These are phyloP conservation scores for Aurelia aurita complex sp. Pacific DNA, from an alignment of 30 jellyfish, hydroid and myxozoan species.

Conservation along the genomic window DNA sequence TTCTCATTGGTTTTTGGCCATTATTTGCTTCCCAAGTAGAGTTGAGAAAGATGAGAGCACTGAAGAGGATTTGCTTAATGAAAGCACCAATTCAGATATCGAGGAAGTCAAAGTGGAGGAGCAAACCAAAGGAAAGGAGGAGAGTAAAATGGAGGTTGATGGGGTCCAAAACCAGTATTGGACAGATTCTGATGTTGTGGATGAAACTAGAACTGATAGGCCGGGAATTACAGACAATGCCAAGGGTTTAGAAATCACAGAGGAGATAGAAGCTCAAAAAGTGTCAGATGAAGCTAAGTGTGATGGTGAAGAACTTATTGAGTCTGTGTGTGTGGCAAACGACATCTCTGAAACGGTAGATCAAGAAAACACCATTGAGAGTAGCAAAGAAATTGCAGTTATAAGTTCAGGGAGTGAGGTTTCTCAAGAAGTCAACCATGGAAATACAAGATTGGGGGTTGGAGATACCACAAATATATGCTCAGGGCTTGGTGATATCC, in stretches of 20 bases:
- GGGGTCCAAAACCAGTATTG: neutral
- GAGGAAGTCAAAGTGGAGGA: constrained; percentile 12
- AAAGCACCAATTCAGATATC: constrained; percentile 12
- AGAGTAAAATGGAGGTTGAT: constrained; percentile 13
- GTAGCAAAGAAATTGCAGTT: too few relatives aligned
- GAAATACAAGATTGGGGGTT: too few relatives aligned
- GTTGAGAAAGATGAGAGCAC: constrained; percentile 16
- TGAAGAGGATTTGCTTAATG: neutral
- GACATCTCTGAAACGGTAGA: too few relatives aligned
- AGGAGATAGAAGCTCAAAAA: neutral
- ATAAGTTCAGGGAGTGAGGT: too few relatives aligned
- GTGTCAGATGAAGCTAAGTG: neutral
- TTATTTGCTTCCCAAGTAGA: constrained; percentile 82
- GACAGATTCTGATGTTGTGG: too few relatives aligned
- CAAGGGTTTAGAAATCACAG: too few relatives aligned
- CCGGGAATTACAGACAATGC: neutral
- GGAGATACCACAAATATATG: too few relatives aligned
- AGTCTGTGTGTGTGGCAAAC: too few relatives aligned
- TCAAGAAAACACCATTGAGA: too few relatives aligned
- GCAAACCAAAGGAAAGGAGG: neutral
- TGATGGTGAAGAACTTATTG: too few relatives aligned
- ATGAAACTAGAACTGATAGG: neutral
- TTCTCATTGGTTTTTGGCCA: constrained; percentile 94
- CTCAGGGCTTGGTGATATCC: too few relatives aligned
- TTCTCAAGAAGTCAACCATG: too few relatives aligned